Evolutionary conservation across 2,113 vertebrate species (phyloP), one percentile per base, ranked within the genome.

Genomic region (Turnix velox): DNA sequence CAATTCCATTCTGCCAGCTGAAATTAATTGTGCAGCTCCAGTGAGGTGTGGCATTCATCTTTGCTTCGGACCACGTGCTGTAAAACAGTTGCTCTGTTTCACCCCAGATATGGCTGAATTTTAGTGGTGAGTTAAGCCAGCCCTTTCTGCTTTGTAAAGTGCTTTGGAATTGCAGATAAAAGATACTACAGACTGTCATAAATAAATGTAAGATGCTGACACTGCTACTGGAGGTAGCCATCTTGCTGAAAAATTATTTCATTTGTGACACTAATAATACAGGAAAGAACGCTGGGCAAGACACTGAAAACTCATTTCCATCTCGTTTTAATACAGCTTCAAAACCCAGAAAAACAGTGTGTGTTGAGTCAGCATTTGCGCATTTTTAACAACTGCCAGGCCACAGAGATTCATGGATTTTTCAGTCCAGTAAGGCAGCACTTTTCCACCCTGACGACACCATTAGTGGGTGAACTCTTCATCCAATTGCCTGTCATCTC

Each of bases 191-290:
- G 48, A n/a, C 58, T 87, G 67, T 75, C 87, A 92, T 88, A 95
- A 94, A 96, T 69, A 96, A 88, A 84, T 65, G 66, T 72, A 93
- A 94, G 87, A 85, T 94, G 92, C 90, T 96, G 81, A 94, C 93
- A 71, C 61, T 92, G 91, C 86, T 96, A 25, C 67, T 90, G 81
- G 59, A 87, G 81, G 82, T 84, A 94, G 93, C 74, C 84, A 87
- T 92, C 92, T 96, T 96, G 71, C 81, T 90, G 89, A 93, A 95
- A 94, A 89, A 93, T 43, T 0, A 93, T 93, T 96, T 94, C 59
- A 83, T 93, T 91, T 95, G 82, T 92, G 88, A 91, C 94, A 95
- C 93, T 95, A 93, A 89, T 90, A 95, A 93, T 63, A 92, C 43
- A 74, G 39, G 33, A 31, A 93, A 90, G 67, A 94, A 93, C 2